A percentile compares a stretch with the other conserved stretches of the same genome.
Conservation (phyloP, 1,140 invertebrate genomes). For the Sycophaga agraensis region DNA sequence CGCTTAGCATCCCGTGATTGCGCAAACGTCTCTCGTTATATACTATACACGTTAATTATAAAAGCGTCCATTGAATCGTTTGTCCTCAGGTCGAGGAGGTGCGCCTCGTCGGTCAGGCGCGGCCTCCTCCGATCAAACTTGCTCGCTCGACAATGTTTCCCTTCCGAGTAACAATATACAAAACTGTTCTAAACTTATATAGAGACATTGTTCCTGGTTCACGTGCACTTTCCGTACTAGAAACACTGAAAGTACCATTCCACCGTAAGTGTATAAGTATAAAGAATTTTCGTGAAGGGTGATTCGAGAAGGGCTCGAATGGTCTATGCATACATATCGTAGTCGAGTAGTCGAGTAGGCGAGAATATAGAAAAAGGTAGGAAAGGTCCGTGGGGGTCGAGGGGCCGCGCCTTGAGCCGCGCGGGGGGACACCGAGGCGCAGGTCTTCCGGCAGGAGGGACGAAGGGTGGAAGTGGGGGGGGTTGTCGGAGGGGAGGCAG, state of each 20-base stretch:
- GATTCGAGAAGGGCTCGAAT: too few relatives aligned
- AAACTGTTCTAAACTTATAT: constrained; percentile 12
- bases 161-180: too few relatives aligned
- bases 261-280: too few relatives aligned
- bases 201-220: constrained; percentile 7
- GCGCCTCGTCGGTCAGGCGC: too few relatives aligned
- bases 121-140: not conserved
- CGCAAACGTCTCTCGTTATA: constrained; percentile 14
- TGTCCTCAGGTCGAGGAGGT: too few relatives aligned
- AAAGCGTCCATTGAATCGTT: constrained; percentile 15
- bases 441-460: not conserved
- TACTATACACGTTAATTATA: constrained; percentile 24
- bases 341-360: too few relatives aligned
- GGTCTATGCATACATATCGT: too few relatives aligned
- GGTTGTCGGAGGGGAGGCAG: constrained; percentile 14
- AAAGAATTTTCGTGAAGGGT: too few relatives aligned
- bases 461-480: not conserved
- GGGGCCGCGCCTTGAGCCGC: not conserved
- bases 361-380: not conserved
- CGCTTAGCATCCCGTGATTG: constrained; percentile 5
- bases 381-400: not conserved
- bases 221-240: too few relatives aligned
- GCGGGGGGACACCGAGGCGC: not conserved
- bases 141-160: too few relatives aligned
- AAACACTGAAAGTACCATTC: too few relatives aligned